Conservation (phyloP, 2,797 vertebrate species). For the Manis javanica region DNA sequence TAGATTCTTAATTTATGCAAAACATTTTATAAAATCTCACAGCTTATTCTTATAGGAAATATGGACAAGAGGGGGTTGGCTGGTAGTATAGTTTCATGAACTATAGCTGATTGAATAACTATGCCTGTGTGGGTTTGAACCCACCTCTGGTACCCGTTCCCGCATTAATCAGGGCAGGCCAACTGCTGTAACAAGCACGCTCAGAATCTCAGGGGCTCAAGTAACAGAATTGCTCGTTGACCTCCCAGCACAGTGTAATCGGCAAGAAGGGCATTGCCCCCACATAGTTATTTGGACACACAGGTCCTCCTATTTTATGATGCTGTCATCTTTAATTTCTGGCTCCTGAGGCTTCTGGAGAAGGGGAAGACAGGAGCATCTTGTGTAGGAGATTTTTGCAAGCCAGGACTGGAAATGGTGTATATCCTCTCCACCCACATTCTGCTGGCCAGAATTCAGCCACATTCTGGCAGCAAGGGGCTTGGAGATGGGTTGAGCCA, state of each 20-base stretch:
- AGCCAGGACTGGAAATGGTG: background rate
- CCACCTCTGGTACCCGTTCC: background rate
- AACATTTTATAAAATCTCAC: conserved; percentile 42
- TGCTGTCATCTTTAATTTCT: conserved; percentile 11
- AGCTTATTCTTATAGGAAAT: conserved; percentile 52
- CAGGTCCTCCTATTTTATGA: background rate
- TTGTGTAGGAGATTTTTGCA: conserved; percentile 17
- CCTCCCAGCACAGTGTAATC: background rate
- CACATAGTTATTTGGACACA: background rate
- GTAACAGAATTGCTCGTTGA: background rate
- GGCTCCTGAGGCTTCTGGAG: background rate
- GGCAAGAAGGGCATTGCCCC: background rate
- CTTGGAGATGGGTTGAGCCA: background rate
- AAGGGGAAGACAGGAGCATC: background rate
- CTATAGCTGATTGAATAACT: background rate
- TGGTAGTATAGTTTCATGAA: background rate
- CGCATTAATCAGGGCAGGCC: background rate
- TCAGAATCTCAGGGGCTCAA: background rate
- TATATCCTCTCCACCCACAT: background rate
- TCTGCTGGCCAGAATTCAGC: conserved; percentile 28
- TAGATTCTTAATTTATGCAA: conserved; percentile 61
- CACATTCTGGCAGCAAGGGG: background rate
- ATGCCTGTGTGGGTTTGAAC: background rate
- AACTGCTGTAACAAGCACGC: background rate
- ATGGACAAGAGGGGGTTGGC: background rate